These are phyloP conservation scores for Heliconius himera DNA, from an alignment of 1,140 invertebrate species.

Conservation along the genomic window DNA sequence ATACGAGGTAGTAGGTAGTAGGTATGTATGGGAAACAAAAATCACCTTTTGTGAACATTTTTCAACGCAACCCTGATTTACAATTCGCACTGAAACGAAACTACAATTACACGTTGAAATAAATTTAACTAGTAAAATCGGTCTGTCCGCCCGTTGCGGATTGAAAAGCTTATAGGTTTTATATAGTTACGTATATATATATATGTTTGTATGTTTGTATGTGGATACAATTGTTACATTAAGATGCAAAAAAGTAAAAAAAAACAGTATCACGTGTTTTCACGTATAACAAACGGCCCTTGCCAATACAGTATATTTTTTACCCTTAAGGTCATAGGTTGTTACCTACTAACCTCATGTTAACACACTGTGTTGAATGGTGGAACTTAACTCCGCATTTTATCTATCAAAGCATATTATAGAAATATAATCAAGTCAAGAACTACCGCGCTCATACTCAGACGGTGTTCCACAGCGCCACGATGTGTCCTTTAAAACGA, in stretches of 20 bases:
- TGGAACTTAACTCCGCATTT: too few relatives aligned
- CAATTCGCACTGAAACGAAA: constrained; percentile 15
- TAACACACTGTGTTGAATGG: too few relatives aligned
- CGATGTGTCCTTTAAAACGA: not conserved
- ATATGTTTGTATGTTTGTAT: not conserved
- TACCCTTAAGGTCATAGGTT: too few relatives aligned
- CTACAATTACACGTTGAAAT: constrained; percentile 23
- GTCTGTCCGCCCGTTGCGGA: not conserved
- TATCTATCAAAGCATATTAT: too few relatives aligned
- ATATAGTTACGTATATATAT: not conserved
- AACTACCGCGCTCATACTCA: too few relatives aligned
- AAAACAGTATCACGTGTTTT: too few relatives aligned
- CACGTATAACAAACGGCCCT: too few relatives aligned
- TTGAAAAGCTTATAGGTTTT: constrained; percentile 1
- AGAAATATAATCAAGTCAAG: too few relatives aligned
- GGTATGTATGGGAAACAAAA: constrained; percentile 9
- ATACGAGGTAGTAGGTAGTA: not conserved
- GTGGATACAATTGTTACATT: not conserved
- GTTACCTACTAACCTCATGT: too few relatives aligned
- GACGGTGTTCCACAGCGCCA: too few relatives aligned
- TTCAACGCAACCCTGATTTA: constrained; percentile 16
- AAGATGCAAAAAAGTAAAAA: not conserved
- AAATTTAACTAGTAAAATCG: constrained; percentile 24
- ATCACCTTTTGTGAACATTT: constrained; percentile 19
- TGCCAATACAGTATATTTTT: too few relatives aligned